These are phyloP conservation scores for Cacoxenus indagator DNA, from an alignment of 2,888 invertebrate species.

Conservation along the genomic window DNA sequence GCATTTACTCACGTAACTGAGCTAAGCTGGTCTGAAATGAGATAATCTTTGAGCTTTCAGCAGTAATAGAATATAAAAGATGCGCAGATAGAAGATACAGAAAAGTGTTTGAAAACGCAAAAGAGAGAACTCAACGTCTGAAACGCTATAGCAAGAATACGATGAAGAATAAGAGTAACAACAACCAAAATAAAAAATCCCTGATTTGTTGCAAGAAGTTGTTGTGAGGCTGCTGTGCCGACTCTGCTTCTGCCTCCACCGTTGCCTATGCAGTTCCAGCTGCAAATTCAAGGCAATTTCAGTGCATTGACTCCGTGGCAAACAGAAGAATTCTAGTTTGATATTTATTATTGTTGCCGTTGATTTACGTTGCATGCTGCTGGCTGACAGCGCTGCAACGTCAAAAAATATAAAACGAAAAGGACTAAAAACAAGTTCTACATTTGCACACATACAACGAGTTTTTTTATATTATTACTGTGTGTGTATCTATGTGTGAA, in stretches of 20 bases:
- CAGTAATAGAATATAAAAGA: no score
- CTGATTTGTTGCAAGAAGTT: no score
- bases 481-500: neutral
- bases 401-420: neutral
- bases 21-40: no score
- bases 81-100: no score
- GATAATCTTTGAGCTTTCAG: no score
- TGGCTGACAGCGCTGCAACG: neutral
- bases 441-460: neutral
- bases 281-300: slow-evolving; percentile 50
- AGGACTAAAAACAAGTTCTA: slow-evolving; percentile 14
- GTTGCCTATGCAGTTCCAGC: neutral
- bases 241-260: neutral
- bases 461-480: neutral
- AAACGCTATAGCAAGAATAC: no score
- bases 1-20: no score
- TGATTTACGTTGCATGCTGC: slow-evolving; percentile 7
- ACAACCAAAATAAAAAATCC: no score
- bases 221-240: no score
- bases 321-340: slow-evolving; percentile 30
- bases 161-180: no score
- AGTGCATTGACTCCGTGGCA: slow-evolving; percentile 54
- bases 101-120: no score
- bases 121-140: no score
- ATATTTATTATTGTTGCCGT: slow-evolving; percentile 11